phyloP scores from a whole-genome alignment of 2,113 vertebrate genomes.

The Donacobius atricapilla region DNA sequence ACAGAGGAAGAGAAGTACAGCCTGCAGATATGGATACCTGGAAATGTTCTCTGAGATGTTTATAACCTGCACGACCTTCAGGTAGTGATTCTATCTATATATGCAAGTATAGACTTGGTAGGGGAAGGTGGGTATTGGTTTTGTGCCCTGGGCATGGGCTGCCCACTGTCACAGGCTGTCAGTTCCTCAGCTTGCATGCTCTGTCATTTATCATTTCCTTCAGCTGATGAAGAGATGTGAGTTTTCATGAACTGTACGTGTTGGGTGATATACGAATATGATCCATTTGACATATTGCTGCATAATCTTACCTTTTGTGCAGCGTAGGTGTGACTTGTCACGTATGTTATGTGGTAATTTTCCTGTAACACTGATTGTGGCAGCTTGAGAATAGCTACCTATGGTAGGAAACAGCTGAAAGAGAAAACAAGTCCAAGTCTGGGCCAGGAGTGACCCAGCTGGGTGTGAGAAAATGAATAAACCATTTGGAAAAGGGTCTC shows the following conservation, averaged over 20 bases:
- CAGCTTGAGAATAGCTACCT: not conserved
- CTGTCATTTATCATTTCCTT: slow-evolving; percentile 3
- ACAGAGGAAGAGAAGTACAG: not conserved
- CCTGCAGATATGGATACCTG: not conserved
- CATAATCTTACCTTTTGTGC: slow-evolving; percentile 36
- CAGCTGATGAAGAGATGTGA: not conserved
- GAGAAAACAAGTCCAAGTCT: not conserved
- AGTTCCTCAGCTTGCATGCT: not conserved
- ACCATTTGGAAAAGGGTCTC: not conserved
- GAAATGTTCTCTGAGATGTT: not conserved
- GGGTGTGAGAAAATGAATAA: not conserved
- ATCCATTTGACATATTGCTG: slow-evolving; percentile 20
- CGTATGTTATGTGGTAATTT: not conserved
- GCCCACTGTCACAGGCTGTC: not conserved
- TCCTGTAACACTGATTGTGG: slow-evolving; percentile 19
- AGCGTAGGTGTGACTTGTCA: slow-evolving; percentile 38
- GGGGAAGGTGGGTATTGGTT: not conserved
- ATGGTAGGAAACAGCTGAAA: not conserved
- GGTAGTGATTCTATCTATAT: not conserved
- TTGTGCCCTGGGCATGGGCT: not conserved
- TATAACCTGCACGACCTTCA: not conserved
- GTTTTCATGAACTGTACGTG: not conserved
- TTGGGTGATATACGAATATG: not conserved
- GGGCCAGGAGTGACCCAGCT: not conserved
- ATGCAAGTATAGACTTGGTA: not conserved